phyloP scores from a whole-genome alignment of 2,113 vertebrate genomes.

The Hemiprocne comata region DNA sequence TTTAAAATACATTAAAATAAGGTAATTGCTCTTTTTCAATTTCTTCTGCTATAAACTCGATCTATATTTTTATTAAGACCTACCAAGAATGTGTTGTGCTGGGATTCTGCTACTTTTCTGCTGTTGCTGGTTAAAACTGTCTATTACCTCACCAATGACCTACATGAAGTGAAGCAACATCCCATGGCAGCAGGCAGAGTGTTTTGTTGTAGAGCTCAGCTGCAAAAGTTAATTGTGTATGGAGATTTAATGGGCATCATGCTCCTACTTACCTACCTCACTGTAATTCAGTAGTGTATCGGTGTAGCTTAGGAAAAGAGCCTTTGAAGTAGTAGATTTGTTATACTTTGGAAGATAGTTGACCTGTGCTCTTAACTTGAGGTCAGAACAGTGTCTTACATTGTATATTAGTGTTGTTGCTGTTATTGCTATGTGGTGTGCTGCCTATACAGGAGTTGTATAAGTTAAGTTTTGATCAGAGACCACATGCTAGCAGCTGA shows the following conservation, averaged over 20 bases:
- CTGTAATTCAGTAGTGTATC: constrained; percentile 2
- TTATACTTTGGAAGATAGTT: not conserved
- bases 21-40: constrained; percentile 8
- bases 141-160: constrained; percentile 27
- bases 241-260: constrained; percentile 15
- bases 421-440: not conserved
- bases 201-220: constrained; percentile 18
- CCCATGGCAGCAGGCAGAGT: constrained; percentile 42
- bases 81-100: constrained; percentile 19
- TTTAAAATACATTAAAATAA: constrained; percentile 10
- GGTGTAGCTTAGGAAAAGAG: not conserved
- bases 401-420: not conserved
- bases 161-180: constrained; percentile 24
- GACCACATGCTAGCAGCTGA: not conserved
- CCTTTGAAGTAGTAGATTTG: constrained; percentile 9
- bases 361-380: not conserved
- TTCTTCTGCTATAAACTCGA: constrained; percentile 11
- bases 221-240: constrained; percentile 53
- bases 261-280: constrained; percentile 10
- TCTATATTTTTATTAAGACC: constrained; percentile 31
- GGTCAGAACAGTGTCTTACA: not conserved
- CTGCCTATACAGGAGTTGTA: not conserved
- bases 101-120: constrained; percentile 35
- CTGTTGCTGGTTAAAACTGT: constrained; percentile 33
- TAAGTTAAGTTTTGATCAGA: constrained; percentile 18